Evolutionary conservation across 2,888 invertebrate genomes (phyloP).

Genomic region (Euphydryas editha): DNA sequence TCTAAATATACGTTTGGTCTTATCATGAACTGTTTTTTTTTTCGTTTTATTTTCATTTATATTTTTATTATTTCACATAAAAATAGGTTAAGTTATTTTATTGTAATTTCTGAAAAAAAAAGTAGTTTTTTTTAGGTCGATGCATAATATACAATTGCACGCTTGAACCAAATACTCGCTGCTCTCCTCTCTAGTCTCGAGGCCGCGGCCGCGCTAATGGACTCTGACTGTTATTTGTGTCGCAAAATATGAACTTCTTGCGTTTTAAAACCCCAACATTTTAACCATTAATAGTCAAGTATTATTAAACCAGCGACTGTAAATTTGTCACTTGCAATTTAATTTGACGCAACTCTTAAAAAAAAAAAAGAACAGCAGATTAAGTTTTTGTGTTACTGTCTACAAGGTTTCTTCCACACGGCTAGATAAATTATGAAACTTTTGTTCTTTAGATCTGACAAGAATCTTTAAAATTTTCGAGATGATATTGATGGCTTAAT

Average conservation of each 20-base stretch:
- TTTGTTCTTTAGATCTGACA: too few relatives aligned
- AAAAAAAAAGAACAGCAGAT: too few relatives aligned
- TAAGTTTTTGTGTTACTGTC: too few relatives aligned
- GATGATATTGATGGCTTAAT: too few relatives aligned
- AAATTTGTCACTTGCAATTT: too few relatives aligned
- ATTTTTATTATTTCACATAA: background rate
- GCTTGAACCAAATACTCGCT: conserved; percentile 38
- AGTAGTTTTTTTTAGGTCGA: conserved; percentile 24
- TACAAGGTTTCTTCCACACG: too few relatives aligned
- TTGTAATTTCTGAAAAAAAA: conserved; percentile 9
- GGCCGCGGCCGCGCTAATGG: conserved; percentile 39
- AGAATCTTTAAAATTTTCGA: too few relatives aligned
- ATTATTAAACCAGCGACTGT: background rate
- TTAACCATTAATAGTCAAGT: background rate
- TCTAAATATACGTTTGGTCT: too few relatives aligned
- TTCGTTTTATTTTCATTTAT: background rate
- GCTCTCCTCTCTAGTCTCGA: conserved; percentile 18
- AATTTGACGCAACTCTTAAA: too few relatives aligned
- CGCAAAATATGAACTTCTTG: conserved; percentile 20
- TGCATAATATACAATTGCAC: conserved; percentile 32
- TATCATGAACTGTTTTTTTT: too few relatives aligned
- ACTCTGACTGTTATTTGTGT: conserved; percentile 23
- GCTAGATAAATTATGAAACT: too few relatives aligned
- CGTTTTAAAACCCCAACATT: conserved; percentile 3
- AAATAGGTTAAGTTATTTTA: background rate